Evolutionary conservation across 1,140 invertebrate genomes (phyloP).

Genomic region (Drosophila bipectinata): DNA sequence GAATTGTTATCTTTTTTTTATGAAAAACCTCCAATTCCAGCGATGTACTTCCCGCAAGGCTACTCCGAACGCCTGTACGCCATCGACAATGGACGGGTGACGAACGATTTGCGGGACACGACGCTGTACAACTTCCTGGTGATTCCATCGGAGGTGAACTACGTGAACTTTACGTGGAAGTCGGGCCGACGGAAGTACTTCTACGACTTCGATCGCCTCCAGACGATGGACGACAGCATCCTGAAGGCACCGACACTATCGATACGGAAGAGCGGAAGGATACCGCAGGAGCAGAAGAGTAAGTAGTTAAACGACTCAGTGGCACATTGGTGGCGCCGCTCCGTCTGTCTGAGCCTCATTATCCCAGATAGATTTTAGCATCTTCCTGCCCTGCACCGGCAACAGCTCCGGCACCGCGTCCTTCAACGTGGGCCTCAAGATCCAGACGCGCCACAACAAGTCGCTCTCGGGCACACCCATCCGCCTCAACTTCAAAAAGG

Average conservation of each 20-base stretch:
- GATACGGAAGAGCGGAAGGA: conserved; percentile 92
- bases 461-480: conserved; percentile 95
- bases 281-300: conserved; percentile 94
- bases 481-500: conserved; percentile 94
- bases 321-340: conserved; percentile 8
- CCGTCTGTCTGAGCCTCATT: conserved; percentile 22
- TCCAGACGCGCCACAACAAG: conserved; percentile 90
- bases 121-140: conserved; percentile 94
- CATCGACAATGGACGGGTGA: conserved; percentile 92
- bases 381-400: conserved; percentile 94
- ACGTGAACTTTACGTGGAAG: conserved; percentile 97
- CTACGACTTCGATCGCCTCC: conserved; percentile 93
- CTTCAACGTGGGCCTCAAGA: conserved; percentile 94
- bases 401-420: conserved; percentile 94
- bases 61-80: conserved; percentile 92
- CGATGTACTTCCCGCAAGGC: conserved; percentile 74
- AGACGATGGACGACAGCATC: conserved; percentile 93
- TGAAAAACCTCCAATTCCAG: conserved; percentile 19
- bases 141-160: conserved; percentile 94
- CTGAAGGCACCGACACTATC: conserved; percentile 93
- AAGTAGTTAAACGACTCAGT: conserved; percentile 31
- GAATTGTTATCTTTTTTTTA: too few relatives aligned
- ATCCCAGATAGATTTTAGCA: conserved; percentile 91
- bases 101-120: conserved; percentile 93
- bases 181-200: conserved; percentile 93